Evolutionary conservation across 2,113 vertebrate genomes (phyloP).

Genomic region (Corvus moneduloides): DNA sequence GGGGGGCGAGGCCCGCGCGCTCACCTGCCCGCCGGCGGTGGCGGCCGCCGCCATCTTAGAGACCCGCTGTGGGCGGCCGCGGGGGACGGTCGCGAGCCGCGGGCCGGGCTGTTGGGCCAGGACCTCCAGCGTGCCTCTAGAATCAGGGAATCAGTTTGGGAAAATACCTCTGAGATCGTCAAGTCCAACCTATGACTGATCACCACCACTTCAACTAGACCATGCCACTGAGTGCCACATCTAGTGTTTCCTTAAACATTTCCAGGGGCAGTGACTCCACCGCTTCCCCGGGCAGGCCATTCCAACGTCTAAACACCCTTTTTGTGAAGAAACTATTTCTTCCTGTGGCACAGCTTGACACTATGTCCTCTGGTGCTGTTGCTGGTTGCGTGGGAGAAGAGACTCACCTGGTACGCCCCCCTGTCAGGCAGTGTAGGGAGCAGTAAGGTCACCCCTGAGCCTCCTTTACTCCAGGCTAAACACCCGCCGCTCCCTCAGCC

Average conservation of each 20-base stretch:
- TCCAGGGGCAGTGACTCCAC: background rate
- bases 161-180: background rate
- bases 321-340: background rate
- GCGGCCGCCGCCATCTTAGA: background rate
- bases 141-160: background rate
- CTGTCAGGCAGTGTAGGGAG: background rate
- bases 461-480: background rate
- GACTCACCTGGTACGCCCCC: background rate
- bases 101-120: rapidly evolving
- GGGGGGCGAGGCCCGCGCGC: background rate
- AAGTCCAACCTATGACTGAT: background rate
- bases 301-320: background rate
- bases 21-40: background rate
- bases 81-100: rapidly evolving
- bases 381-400: background rate
- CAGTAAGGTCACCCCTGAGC: rapidly evolving
- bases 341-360: background rate
- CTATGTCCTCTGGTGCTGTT: background rate
- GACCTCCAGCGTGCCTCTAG: rapidly evolving
- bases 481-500: background rate
- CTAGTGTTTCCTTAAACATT: background rate
- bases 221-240: background rate
- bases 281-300: background rate
- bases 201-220: background rate
- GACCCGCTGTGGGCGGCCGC: background rate